Evolutionary conservation across 2,888 invertebrate genomes (phyloP), one percentile per base, ranked within the genome.

Genomic region (Apotomis betuletana): DNA sequence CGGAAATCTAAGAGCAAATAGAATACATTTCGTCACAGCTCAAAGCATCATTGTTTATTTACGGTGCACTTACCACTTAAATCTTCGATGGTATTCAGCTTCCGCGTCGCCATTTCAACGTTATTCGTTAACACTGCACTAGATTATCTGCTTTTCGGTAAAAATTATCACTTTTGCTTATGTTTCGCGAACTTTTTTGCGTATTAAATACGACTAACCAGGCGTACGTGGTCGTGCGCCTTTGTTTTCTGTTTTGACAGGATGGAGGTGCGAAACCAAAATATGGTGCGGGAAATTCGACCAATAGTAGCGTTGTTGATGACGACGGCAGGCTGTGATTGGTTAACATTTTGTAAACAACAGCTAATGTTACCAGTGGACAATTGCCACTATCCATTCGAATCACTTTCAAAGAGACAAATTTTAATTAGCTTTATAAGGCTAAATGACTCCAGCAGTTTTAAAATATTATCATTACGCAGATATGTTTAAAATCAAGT

Each of bases 41-140:
- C 82, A 80, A 79, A 79, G 78, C 78, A 75, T 77, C 79, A 81
- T 83, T 88, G 86, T 87, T 88, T 89, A 88, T 88, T 83, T 87
- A 86, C 80, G 76, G 79, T 74, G 74, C 74, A 87, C 92, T 92
- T 79, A 93, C 93, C 93, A 81, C 92, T 92, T 67, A 93, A 78
- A 83, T 93, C 93, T 84, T 93, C 93, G 78, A 92, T 85, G 69
- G 92, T 93, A 77, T 92, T 93, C 81, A 93, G 84, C 80, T 93
- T 93, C 79, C 89, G 84, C 73, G 91, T 83, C 77, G 92, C 87
- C 93, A 93, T 93, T 82, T 86, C 87, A 76, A 75, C 74, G 74
- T 59, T 60, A 38, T 69, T 74, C 70, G 70, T 74, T 71, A 75
- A 72, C 80, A 83, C 81, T 77, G 71, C 82, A 83, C 84, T 75